Evolutionary conservation across 2,113 vertebrate genomes (phyloP), one percentile per base, ranked within the genome.

Genomic region (Symphodus melops): DNA sequence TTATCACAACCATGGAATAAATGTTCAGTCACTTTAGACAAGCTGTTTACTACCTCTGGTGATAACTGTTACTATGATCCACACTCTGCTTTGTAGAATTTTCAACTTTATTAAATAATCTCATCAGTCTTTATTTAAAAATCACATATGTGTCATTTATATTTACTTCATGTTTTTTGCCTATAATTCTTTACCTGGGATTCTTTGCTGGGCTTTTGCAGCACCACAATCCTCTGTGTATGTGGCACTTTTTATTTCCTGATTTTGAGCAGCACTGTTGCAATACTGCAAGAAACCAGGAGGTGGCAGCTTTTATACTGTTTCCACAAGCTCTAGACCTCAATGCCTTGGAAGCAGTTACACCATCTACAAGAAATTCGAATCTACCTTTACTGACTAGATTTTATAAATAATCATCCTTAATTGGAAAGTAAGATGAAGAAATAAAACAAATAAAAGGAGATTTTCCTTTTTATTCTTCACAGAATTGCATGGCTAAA

Each of bases 281-380:
- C 78, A 91, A 92, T 86, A 85, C 83, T 21, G 23, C 2, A 67
- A 79, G 17, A 68, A 28, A 75, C 93, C 94, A 95, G 94, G 83
- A 95, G 94, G 93, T 93, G 94, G 94, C 92, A 93, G 92, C 92
- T 91, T 60, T 74, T 93, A 84, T 84, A 91, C 93, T 94, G 79
- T 91, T 91, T 91, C 92, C 68, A 82, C 77, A 69, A 64, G 54
- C 79, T 59, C 58, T 20, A 57, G 36, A 72, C 14, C 44, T 36
- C 21, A 46, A 41, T 23, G 19, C 55, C 20, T 25, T 37, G 42
- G 12, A 49, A 46, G 61, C 48, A n/a, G 48, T 20, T 1, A 4
- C 46, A 48, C 46, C 17, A 37, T 41, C 28, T 52, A 54, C 37
- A 41, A 44, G 36, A 57, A 46, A 8, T 7, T 59, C 63, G 37